phyloP scores from a whole-genome alignment of 2,797 vertebrate species.

The Myotis planiceps region DNA sequence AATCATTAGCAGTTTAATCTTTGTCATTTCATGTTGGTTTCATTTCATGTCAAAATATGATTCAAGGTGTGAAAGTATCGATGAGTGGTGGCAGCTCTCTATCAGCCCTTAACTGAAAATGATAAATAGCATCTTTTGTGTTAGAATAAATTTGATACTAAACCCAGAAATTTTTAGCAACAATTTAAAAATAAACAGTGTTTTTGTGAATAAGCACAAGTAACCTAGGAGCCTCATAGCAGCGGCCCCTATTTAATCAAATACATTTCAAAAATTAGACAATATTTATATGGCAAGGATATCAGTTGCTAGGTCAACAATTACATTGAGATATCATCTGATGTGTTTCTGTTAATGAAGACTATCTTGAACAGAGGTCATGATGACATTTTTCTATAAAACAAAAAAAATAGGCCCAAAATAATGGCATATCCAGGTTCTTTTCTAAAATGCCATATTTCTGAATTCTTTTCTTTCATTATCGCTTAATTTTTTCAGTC shows the following conservation, averaged over 20 bases:
- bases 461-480: background rate
- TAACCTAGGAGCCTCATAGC: conserved; percentile 49
- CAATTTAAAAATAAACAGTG: conserved; percentile 43
- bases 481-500: background rate
- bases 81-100: background rate
- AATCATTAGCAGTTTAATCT: conserved; percentile 5
- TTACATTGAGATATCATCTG: background rate
- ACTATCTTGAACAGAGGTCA: conserved; percentile 13
- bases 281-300: conserved; percentile 65
- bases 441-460: conserved; percentile 38
- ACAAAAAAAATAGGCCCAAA: background rate
- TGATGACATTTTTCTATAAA: conserved; percentile 44
- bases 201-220: conserved; percentile 59
- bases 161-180: conserved; percentile 54
- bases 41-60: background rate
- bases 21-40: background rate
- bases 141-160: conserved; percentile 6
- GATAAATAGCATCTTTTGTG: background rate
- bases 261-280: conserved; percentile 54
- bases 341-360: background rate
- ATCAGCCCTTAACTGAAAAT: background rate
- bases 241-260: conserved; percentile 63
- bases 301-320: conserved; percentile 28
- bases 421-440: conserved; percentile 8
- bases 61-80: background rate